Percentiles rank a stretch among this genome's conserved stretches.
These are phyloP conservation scores for Balaenoptera acutorostrata DNA, from an alignment of 2,113 vertebrate species.

Conservation along the genomic window DNA sequence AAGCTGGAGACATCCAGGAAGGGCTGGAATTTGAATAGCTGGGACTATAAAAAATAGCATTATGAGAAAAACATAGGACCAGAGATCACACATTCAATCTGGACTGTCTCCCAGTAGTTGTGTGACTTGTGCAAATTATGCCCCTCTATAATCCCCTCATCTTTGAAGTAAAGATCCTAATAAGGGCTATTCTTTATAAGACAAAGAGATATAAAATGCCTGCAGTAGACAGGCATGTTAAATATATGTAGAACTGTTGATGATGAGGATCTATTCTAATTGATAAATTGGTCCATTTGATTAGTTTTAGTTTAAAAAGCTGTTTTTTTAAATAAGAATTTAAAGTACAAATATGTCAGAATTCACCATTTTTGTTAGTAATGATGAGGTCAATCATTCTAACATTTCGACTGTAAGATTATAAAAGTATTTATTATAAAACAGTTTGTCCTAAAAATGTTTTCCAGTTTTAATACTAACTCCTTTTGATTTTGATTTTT, in stretches of 20 bases:
- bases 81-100: neutral
- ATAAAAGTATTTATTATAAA: neutral
- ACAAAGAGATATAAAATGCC: neutral
- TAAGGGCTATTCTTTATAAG: neutral
- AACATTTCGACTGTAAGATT: neutral
- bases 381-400: neutral
- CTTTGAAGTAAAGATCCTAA: neutral
- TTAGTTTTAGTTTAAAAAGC: neutral
- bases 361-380: neutral
- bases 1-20: neutral
- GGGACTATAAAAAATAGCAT: neutral
- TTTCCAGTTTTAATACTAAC: neutral
- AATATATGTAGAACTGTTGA: neutral
- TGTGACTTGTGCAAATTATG: neutral
- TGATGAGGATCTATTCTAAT: neutral
- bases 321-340: neutral
- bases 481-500: constrained; percentile 15
- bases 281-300: neutral
- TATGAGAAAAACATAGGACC: neutral
- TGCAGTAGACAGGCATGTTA: neutral
- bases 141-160: neutral
- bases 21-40: neutral
- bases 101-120: neutral
- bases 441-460: neutral
- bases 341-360: neutral